These are phyloP conservation scores for Chloropsis hardwickii DNA, from an alignment of 2,113 vertebrate genomes.

Conservation along the genomic window DNA sequence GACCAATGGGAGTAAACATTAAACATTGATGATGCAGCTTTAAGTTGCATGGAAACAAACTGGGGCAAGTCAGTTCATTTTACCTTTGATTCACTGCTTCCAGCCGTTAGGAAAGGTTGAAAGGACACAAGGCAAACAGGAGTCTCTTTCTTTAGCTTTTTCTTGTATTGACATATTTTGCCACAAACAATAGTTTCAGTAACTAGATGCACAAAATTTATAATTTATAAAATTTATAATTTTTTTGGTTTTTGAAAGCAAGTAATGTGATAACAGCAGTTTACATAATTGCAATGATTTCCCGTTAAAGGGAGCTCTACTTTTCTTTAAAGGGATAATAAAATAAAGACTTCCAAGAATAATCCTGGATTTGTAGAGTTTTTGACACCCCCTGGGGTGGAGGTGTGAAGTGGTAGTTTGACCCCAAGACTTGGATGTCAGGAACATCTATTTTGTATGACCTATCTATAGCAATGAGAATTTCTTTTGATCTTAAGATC, in stretches of 20 bases:
- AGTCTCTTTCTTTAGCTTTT: not conserved
- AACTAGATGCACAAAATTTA: not conserved
- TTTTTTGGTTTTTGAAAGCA: not conserved
- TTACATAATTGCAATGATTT: not conserved
- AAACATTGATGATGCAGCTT: conserved; percentile 65
- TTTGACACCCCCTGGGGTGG: not conserved
- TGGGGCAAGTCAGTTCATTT: conserved; percentile 67
- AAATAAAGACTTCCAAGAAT: not conserved
- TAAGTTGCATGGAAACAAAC: conserved; percentile 66
- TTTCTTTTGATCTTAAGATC: not conserved
- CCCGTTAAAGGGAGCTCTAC: not conserved
- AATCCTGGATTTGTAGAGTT: not conserved
- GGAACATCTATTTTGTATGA: not conserved
- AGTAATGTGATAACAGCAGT: not conserved
- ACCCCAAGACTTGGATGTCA: not conserved
- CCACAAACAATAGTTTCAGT: not conserved
- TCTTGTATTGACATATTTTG: not conserved
- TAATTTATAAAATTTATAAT: not conserved
- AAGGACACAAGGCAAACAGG: not conserved
- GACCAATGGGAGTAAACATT: conserved; percentile 47
- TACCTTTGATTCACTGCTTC: conserved; percentile 70
- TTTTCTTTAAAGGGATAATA: not conserved
- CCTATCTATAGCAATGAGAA: not conserved
- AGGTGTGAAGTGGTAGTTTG: not conserved
- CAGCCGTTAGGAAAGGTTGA: not conserved